phyloP scores from a whole-genome alignment of 2,113 vertebrate genomes.

The Notiomystis cincta region DNA sequence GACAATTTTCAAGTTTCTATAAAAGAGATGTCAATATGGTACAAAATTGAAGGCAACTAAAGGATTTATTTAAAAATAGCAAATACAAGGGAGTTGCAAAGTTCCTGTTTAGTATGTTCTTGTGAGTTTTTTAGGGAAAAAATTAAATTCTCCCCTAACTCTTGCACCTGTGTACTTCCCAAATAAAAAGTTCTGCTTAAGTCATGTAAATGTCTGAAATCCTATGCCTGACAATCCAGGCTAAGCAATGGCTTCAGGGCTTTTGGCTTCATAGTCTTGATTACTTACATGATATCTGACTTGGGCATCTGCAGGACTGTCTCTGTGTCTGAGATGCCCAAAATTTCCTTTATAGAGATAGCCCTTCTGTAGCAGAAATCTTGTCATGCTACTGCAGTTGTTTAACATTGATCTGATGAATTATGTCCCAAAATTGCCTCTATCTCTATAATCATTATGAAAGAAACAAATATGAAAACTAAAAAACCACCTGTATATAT shows the following conservation, averaged over 20 bases:
- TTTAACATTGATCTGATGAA: neutral
- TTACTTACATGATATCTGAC: neutral
- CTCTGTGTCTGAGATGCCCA: neutral
- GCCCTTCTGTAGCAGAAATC: neutral
- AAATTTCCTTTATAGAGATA: neutral
- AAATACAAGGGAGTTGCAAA: neutral
- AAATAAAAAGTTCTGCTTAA: neutral
- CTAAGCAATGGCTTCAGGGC: neutral
- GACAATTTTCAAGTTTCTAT: neutral
- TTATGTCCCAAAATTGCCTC: neutral
- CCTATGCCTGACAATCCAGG: neutral
- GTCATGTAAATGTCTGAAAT: neutral
- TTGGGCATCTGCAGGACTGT: neutral
- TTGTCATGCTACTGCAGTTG: neutral
- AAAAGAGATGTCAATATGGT: neutral
- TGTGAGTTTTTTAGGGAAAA: neutral
- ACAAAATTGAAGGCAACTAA: neutral
- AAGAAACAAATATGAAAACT: neutral
- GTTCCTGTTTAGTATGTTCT: neutral
- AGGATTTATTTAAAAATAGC: neutral
- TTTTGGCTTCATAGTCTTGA: neutral
- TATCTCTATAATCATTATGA: neutral
- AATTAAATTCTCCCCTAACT: neutral
- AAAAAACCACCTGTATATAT: neutral
- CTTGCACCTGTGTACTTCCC: neutral